Evolutionary conservation across 1,140 invertebrate genomes (phyloP).

Genomic region (Anagrus nilaparvatae): DNA sequence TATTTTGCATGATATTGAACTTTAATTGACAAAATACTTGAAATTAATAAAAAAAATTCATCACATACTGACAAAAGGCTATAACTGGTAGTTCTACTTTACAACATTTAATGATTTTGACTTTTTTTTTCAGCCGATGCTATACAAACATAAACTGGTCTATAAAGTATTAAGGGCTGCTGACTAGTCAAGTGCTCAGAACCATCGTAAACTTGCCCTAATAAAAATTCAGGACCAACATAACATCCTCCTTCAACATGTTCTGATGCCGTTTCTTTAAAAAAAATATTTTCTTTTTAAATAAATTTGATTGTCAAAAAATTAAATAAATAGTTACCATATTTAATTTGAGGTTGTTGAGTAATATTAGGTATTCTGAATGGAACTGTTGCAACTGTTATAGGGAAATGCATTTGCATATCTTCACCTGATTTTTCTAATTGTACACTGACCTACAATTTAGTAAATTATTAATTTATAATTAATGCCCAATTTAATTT

Average conservation of each 20-base stretch:
- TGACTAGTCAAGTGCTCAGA: slow-evolving; percentile 30
- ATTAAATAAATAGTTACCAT: slow-evolving; percentile 43
- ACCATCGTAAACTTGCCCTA: slow-evolving; percentile 78
- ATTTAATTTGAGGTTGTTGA: slow-evolving; percentile 55
- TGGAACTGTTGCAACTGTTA: slow-evolving; percentile 71
- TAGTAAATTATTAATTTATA: too few relatives aligned
- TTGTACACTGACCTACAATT: slow-evolving; percentile 58
- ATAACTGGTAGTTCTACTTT: background rate
- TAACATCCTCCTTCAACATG: slow-evolving; percentile 74
- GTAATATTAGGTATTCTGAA: slow-evolving; percentile 67
- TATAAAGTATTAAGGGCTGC: slow-evolving; percentile 24
- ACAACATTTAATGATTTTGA: slow-evolving; percentile 19
- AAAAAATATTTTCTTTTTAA: slow-evolving; percentile 10
- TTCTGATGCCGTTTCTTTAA: slow-evolving; percentile 55
- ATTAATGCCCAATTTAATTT: too few relatives aligned
- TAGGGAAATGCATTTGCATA: slow-evolving; percentile 68
- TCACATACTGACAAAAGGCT: too few relatives aligned
- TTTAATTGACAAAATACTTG: too few relatives aligned
- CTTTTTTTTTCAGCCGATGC: slow-evolving; percentile 23
- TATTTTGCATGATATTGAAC: too few relatives aligned
- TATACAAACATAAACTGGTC: slow-evolving; percentile 27
- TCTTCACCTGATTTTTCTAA: slow-evolving; percentile 64
- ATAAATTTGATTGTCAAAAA: background rate
- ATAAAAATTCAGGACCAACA: slow-evolving; percentile 70
- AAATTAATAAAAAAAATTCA: too few relatives aligned